phyloP scores from a whole-genome alignment of 2,113 vertebrate genomes.

The Cololabis saira region DNA sequence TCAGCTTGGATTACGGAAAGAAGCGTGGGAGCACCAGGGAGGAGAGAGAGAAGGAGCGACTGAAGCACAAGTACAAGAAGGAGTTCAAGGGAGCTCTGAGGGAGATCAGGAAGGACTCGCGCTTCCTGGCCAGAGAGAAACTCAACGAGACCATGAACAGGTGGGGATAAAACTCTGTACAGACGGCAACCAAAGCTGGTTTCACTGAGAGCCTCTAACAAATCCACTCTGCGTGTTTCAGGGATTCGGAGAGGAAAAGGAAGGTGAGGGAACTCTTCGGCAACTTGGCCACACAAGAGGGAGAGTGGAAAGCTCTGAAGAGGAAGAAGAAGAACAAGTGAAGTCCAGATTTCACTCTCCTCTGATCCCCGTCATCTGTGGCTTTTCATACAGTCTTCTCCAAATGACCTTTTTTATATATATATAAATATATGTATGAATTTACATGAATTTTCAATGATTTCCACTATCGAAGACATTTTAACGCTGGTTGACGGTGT shows the following conservation, averaged over 20 bases:
- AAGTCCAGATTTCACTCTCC: conserved; percentile 1
- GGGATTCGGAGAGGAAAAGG: conserved; percentile 91
- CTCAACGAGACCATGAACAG: conserved; percentile 87
- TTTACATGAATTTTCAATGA: no score
- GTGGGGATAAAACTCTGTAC: conserved; percentile 64
- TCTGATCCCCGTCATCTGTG: background rate
- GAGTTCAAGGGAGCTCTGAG: conserved; percentile 95
- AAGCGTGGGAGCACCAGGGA: conserved; percentile 87
- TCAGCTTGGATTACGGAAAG: conserved; percentile 91
- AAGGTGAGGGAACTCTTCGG: conserved; percentile 92
- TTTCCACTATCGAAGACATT: no score
- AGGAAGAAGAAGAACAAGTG: conserved; percentile 87
- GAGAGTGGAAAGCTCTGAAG: conserved; percentile 97
- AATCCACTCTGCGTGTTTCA: conserved; percentile 62
- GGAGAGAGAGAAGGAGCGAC: conserved; percentile 85
- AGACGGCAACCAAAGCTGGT: background rate
- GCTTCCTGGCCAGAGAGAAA: conserved; percentile 91
- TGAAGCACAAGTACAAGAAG: conserved; percentile 90
- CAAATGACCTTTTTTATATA: background rate
- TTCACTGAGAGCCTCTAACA: background rate
- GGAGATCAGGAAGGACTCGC: conserved; percentile 93
- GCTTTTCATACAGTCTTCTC: conserved; percentile 9
- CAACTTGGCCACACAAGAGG: conserved; percentile 93
- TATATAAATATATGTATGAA: no score
- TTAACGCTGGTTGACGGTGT: no score